These are phyloP conservation scores for Chaetoderma sp. DNA, from an alignment of 2,888 invertebrate genomes.

Conservation along the genomic window DNA sequence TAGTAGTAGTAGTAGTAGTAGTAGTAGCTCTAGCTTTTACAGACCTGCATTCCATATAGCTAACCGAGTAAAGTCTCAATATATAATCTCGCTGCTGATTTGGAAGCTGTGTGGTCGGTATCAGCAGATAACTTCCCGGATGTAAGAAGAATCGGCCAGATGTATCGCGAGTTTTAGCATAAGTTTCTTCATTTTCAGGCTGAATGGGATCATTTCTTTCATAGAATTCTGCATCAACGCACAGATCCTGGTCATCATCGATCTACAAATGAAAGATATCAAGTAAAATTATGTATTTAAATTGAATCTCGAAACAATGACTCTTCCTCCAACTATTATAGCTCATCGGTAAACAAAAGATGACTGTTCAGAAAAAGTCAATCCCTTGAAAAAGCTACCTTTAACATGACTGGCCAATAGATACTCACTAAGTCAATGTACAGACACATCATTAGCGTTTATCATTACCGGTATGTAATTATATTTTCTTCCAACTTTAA, in stretches of 20 bases:
- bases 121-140: constrained; percentile 54
- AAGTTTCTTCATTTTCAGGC: constrained; percentile 58
- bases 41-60: constrained; percentile 52
- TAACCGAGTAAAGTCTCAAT: constrained; percentile 49
- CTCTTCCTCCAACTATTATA: too few relatives aligned
- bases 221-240: constrained; percentile 45
- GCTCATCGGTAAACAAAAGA: too few relatives aligned
- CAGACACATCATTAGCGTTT: too few relatives aligned
- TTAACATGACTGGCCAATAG: too few relatives aligned
- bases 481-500: too few relatives aligned
- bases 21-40: not conserved
- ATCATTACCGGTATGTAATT: too few relatives aligned
- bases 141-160: constrained; percentile 55
- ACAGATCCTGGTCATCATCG: not conserved
- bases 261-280: not conserved
- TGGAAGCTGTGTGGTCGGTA: constrained; percentile 52
- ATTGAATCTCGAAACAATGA: too few relatives aligned
- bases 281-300: not conserved
- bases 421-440: too few relatives aligned
- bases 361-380: too few relatives aligned
- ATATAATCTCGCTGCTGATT: constrained; percentile 48
- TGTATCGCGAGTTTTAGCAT: constrained; percentile 54
- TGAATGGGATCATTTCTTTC: constrained; percentile 51
- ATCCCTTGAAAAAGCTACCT: too few relatives aligned
- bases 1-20: not conserved